phyloP scores from a whole-genome alignment of 1,140 invertebrate genomes.

The Heliconius eleuchia region DNA sequence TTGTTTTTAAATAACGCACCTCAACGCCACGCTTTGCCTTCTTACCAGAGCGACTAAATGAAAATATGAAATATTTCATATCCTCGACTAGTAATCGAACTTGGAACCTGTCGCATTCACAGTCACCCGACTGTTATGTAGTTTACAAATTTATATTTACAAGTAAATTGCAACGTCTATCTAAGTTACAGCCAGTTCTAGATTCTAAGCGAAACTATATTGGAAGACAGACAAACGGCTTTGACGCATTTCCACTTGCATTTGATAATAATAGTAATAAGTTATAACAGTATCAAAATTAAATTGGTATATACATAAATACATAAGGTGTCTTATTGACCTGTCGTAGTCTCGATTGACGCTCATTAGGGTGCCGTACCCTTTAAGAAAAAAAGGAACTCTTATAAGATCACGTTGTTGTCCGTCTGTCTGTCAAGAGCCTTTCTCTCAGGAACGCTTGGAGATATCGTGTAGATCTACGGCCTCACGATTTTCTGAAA shows the following conservation, averaged over 20 bases:
- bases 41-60: too few species aligned
- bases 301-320: neutral
- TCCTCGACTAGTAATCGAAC: too few species aligned
- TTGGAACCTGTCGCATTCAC: too few species aligned
- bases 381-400: too few species aligned
- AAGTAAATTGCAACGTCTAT: conserved; percentile 9
- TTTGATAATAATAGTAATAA: neutral
- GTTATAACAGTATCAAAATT: neutral
- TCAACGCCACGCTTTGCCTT: too few species aligned
- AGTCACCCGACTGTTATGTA: neutral
- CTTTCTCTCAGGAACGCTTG: too few species aligned
- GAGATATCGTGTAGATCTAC: too few species aligned
- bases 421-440: too few species aligned
- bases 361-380: neutral
- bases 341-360: neutral
- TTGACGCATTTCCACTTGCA: conserved; percentile 4
- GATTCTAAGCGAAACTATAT: neutral
- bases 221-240: conserved; percentile 5
- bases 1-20: too few species aligned
- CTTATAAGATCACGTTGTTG: too few species aligned
- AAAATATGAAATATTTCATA: too few species aligned
- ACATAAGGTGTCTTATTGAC: neutral
- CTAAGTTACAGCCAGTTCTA: neutral
- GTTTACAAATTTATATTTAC: neutral
- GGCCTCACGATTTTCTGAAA: too few species aligned